phyloP scores from a whole-genome alignment of 2,797 vertebrate species.

The Sebastes vulpes region DNA sequence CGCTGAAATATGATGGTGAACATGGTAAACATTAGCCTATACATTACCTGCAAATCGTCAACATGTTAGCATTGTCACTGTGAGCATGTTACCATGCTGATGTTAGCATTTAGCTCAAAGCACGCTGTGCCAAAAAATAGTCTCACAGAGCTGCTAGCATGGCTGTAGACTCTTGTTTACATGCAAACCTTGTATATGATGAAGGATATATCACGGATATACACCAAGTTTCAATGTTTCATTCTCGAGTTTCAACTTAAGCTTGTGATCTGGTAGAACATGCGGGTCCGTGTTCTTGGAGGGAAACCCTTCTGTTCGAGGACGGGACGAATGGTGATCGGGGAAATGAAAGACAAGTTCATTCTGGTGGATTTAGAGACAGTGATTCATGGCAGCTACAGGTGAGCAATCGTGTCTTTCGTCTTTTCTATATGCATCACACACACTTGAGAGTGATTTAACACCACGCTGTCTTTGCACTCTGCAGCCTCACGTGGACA shows the following conservation, averaged over 20 bases:
- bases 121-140: neutral
- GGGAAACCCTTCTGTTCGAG: slow-evolving; percentile 89
- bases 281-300: slow-evolving; percentile 84
- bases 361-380: slow-evolving; percentile 88
- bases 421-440: neutral
- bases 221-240: neutral
- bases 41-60: neutral
- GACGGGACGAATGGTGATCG: slow-evolving; percentile 84
- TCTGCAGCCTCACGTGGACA: slow-evolving; percentile 89
- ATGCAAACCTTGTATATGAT: neutral
- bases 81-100: too few relatives aligned
- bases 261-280: slow-evolving; percentile 81
- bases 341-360: slow-evolving; percentile 89
- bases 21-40: neutral
- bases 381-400: slow-evolving; percentile 92
- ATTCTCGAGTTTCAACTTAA: neutral
- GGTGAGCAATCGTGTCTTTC: slow-evolving; percentile 73
- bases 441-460: neutral
- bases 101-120: neutral
- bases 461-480: slow-evolving; percentile 14
- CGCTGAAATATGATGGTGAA: neutral
- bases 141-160: neutral
- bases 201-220: neutral
- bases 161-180: neutral
- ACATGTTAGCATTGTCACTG: neutral